A percentile compares a stretch with the other conserved stretches of the same genome.
phyloP scores from a whole-genome alignment of 2,113 vertebrate species.

The Pandion haliaetus region DNA sequence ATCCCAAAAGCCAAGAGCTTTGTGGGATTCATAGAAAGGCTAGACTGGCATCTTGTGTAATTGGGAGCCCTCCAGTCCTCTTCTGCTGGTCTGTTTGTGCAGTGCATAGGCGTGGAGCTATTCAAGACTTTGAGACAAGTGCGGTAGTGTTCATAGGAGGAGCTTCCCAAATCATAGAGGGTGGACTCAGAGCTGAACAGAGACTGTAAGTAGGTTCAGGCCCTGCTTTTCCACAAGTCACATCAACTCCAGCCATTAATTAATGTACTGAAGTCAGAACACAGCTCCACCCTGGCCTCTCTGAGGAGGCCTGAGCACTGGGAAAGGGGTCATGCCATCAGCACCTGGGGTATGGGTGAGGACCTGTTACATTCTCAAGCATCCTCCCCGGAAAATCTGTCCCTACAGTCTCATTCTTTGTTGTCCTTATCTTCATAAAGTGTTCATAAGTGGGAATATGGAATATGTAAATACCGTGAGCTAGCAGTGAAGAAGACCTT shows the following conservation, averaged over 20 bases:
- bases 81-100: background rate
- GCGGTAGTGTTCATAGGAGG: background rate
- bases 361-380: background rate
- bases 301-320: background rate
- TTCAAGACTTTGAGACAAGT: background rate
- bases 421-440: background rate
- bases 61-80: background rate
- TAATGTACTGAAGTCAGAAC: background rate
- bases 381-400: background rate
- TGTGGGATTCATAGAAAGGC: background rate
- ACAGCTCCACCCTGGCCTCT: background rate
- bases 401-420: background rate
- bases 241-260: background rate
- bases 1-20: background rate
- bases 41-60: background rate
- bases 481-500: background rate
- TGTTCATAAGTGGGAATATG: background rate
- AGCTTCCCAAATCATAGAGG: background rate
- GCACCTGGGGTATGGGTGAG: background rate
- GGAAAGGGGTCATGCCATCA: background rate
- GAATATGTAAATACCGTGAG: background rate
- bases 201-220: background rate
- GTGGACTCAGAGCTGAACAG: background rate
- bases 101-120: background rate
- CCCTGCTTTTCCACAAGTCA: background rate